Conservation (phyloP, 2,113 vertebrate species). For the Zingel zingel region DNA sequence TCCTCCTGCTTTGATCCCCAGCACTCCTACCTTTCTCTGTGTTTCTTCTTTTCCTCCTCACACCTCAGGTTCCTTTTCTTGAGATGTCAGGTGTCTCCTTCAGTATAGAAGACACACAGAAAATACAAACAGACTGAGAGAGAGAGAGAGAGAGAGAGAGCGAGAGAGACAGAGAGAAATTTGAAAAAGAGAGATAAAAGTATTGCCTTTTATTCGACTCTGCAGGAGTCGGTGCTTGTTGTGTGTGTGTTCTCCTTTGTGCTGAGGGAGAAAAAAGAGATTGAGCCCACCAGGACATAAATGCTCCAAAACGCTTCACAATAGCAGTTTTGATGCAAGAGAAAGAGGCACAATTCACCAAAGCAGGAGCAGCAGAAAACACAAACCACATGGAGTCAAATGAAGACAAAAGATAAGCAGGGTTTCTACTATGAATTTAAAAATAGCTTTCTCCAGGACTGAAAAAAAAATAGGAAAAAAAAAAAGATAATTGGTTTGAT, state of each 20-base stretch:
- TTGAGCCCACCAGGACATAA: constrained; percentile 21
- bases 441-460: neutral
- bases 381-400: neutral
- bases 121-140: constrained; percentile 19
- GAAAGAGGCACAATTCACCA: neutral
- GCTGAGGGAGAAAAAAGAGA: constrained; percentile 20
- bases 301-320: constrained; percentile 21
- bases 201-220: constrained; percentile 40
- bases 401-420: neutral
- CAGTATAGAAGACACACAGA: constrained; percentile 16
- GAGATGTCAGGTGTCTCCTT: constrained; percentile 7
- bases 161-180: neutral
- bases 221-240: constrained; percentile 7
- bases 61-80: constrained; percentile 6
- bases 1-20: constrained; percentile 16
- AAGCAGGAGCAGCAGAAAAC: neutral
- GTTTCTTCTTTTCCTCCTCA: constrained; percentile 7
- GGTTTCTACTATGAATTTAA: neutral
- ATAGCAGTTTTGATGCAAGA: constrained; percentile 8
- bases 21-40: neutral
- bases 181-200: constrained; percentile 12
- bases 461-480: neutral
- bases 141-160: neutral
- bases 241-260: constrained; percentile 25
- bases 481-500: neutral